These are phyloP conservation scores for Drosophila trapezifrons DNA, from an alignment of 1,140 invertebrate genomes.

Conservation along the genomic window DNA sequence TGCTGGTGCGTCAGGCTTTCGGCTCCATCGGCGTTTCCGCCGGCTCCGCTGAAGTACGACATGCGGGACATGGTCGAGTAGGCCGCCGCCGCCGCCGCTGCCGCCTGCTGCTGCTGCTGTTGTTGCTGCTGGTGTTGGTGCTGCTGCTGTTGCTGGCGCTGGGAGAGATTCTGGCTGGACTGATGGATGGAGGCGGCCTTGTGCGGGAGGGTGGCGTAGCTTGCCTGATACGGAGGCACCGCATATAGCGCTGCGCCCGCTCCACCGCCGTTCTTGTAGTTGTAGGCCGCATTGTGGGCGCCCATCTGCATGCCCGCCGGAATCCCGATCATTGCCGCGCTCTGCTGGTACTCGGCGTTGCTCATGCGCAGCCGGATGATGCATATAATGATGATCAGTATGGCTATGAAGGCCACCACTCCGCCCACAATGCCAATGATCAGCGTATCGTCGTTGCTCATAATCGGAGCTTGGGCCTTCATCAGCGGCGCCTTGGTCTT, in stretches of 20 bases:
- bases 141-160: slow-evolving; percentile 85
- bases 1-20: slow-evolving; percentile 67
- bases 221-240: slow-evolving; percentile 85
- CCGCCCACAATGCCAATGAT: slow-evolving; percentile 96
- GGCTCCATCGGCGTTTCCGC: slow-evolving; percentile 52
- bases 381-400: slow-evolving; percentile 94
- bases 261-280: slow-evolving; percentile 82
- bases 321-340: slow-evolving; percentile 86
- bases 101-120: slow-evolving; percentile 84
- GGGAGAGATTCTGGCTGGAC: slow-evolving; percentile 85
- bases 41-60: slow-evolving; percentile 78
- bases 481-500: slow-evolving; percentile 86
- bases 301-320: slow-evolving; percentile 85
- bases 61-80: slow-evolving; percentile 83
- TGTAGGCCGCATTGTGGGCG: slow-evolving; percentile 85
- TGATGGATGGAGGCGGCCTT: slow-evolving; percentile 85
- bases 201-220: slow-evolving; percentile 87
- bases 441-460: slow-evolving; percentile 94
- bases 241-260: slow-evolving; percentile 85
- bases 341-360: slow-evolving; percentile 88
- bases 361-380: slow-evolving; percentile 90
- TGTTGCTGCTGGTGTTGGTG: slow-evolving; percentile 64
- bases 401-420: slow-evolving; percentile 94
- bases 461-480: slow-evolving; percentile 85
- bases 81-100: slow-evolving; percentile 81